phyloP scores from a whole-genome alignment of 2,888 invertebrate species.

The Limnephilus marmoratus region DNA sequence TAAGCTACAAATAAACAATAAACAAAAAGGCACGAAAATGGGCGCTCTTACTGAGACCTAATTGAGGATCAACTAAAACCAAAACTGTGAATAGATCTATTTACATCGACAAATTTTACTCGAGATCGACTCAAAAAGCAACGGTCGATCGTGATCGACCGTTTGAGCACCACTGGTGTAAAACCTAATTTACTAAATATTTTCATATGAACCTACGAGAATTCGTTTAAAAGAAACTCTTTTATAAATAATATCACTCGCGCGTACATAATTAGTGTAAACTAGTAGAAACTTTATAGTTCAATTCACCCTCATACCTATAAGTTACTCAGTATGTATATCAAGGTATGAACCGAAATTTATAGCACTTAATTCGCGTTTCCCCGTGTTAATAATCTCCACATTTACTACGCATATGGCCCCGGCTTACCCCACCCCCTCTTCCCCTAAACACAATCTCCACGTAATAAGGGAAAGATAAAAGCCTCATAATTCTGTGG shows the following conservation, averaged over 20 bases:
- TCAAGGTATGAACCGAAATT: conserved; percentile 40
- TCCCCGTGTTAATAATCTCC: conserved; percentile 48
- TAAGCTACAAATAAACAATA: too few relatives aligned
- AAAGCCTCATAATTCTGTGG: conserved; percentile 65
- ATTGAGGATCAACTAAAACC: too few relatives aligned
- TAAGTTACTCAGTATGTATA: conserved; percentile 3
- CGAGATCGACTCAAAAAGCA: too few relatives aligned
- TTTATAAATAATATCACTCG: neutral
- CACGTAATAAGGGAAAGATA: conserved; percentile 65
- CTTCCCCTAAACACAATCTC: conserved; percentile 54
- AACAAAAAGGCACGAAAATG: too few relatives aligned
- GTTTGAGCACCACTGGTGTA: too few relatives aligned
- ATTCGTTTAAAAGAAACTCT: neutral
- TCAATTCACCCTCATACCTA: neutral
- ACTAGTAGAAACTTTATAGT: neutral
- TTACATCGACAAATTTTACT: too few relatives aligned
- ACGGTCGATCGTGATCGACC: too few relatives aligned
- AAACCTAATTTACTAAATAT: too few relatives aligned
- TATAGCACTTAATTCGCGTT: conserved; percentile 49
- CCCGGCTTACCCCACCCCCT: conserved; percentile 26
- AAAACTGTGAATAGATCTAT: too few relatives aligned
- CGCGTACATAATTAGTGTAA: neutral
- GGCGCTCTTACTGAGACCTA: too few relatives aligned
- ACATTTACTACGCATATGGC: conserved; percentile 52
- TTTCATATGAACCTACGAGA: neutral